Conservation (phyloP, 1,140 invertebrate genomes). For the Drosophila mayri region DNA sequence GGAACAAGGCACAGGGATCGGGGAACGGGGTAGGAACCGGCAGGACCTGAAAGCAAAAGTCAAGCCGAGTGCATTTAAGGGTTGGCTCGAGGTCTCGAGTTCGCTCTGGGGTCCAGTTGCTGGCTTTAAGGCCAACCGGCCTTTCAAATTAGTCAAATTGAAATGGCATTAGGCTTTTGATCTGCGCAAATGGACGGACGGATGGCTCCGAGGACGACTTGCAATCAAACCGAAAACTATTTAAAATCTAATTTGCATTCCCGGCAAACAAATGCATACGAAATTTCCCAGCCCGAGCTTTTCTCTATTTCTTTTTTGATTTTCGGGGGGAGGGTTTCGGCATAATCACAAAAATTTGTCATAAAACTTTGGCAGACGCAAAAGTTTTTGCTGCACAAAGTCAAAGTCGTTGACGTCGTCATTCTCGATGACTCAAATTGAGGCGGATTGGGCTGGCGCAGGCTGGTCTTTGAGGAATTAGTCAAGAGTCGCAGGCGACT, state of each 20-base stretch:
- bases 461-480: constrained; percentile 29
- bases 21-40: background rate
- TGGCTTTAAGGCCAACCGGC: constrained; percentile 44
- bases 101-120: constrained; percentile 9
- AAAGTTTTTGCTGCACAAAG: constrained; percentile 64
- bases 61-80: constrained; percentile 54
- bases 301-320: constrained; percentile 2
- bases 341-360: constrained; percentile 78
- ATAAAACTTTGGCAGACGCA: constrained; percentile 74
- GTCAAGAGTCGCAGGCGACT: constrained; percentile 21
- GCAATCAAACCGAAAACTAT: constrained; percentile 75
- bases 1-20: background rate
- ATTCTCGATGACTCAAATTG: constrained; percentile 42
- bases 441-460: constrained; percentile 20
- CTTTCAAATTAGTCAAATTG: constrained; percentile 71
- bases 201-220: background rate
- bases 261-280: constrained; percentile 57
- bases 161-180: constrained; percentile 69
- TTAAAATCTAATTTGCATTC: constrained; percentile 81
- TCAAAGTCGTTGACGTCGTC: constrained; percentile 52
- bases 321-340: constrained; percentile 1
- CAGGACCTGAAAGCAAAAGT: constrained; percentile 48
- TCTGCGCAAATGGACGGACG: constrained; percentile 19
- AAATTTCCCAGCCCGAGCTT: constrained; percentile 36
- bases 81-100: constrained; percentile 21